Evolutionary conservation across 1,140 invertebrate species (phyloP).

Genomic region (Orchesella cincta): DNA sequence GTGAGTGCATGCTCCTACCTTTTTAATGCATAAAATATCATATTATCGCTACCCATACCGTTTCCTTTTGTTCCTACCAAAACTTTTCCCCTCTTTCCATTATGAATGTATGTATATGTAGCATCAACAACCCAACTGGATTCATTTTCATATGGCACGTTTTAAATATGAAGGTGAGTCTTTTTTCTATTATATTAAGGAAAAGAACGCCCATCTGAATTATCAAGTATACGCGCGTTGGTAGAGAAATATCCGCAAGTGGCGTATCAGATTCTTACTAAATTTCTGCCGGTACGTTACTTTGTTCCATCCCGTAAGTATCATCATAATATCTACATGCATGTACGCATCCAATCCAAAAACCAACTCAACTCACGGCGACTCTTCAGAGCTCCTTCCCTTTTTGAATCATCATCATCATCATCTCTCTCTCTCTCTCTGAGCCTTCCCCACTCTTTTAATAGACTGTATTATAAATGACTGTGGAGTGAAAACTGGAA

Average conservation of each 20-base stretch:
- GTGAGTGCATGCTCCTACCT: neutral
- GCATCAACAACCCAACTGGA: no score
- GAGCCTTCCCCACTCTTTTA: constrained; percentile 37
- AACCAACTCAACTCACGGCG: no score
- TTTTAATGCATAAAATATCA: no score
- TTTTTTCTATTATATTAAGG: no score
- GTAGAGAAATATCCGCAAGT: neutral
- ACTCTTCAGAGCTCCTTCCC: no score
- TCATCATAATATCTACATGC: neutral
- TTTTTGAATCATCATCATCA: no score
- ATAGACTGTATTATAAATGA: constrained; percentile 51
- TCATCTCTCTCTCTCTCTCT: constrained; percentile 32
- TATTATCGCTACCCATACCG: no score
- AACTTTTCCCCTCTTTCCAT: neutral
- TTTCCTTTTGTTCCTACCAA: neutral
- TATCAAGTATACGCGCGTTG: neutral
- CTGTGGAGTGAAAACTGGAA: constrained; percentile 44
- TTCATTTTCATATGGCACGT: no score
- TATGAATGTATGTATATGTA: neutral
- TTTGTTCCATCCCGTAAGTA: neutral
- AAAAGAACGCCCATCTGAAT: constrained; percentile 20
- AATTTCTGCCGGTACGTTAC: neutral
- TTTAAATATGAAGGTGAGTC: no score
- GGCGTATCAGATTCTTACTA: constrained; percentile 16
- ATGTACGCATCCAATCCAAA: neutral